These are phyloP conservation scores for Chloroceryle amazona DNA, from an alignment of 2,797 vertebrate genomes.

Conservation along the genomic window DNA sequence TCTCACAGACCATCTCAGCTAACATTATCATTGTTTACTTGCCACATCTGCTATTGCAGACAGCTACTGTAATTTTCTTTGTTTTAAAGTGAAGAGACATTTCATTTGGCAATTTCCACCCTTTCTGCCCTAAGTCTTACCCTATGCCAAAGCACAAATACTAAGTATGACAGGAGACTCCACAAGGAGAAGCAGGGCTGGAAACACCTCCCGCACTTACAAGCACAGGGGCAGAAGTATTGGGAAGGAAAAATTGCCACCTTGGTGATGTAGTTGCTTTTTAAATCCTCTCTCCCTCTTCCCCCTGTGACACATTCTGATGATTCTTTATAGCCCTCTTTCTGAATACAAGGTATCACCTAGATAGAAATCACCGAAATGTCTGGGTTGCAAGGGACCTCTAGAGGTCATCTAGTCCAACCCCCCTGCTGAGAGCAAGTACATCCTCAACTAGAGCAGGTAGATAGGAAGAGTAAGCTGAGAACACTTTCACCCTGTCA, in stretches of 20 bases:
- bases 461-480: neutral
- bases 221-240: neutral
- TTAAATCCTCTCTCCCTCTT: neutral
- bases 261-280: neutral
- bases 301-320: neutral
- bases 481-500: neutral
- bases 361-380: neutral
- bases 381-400: no score
- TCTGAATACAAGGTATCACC: neutral
- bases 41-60: neutral
- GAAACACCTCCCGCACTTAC: neutral
- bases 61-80: neutral
- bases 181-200: neutral
- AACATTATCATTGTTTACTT: constrained; percentile 11
- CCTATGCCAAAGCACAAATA: neutral
- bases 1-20: neutral
- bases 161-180: neutral
- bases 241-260: neutral
- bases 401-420: no score
- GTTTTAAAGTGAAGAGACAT: neutral
- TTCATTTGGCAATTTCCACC: constrained; percentile 1
- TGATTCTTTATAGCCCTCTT: neutral
- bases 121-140: neutral
- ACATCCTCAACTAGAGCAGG: no score
- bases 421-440: no score